Evolutionary conservation across 2,797 vertebrate species (phyloP), one percentile per base, ranked within the genome.

Genomic region (Babyrousa celebensis): DNA sequence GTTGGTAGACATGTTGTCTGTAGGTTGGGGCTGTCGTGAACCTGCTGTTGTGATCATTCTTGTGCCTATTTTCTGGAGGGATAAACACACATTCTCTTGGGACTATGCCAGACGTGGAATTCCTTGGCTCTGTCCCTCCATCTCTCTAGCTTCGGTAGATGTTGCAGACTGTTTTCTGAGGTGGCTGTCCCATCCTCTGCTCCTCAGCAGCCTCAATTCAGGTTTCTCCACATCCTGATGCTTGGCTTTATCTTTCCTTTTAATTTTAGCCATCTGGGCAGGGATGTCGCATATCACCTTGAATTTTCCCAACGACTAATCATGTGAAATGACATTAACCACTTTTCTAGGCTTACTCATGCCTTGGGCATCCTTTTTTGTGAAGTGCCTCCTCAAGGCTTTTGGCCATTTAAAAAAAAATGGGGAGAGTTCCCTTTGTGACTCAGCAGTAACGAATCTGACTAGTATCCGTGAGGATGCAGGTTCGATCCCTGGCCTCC

Each of bases 181-280:
- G 72, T 14, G 23, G 40, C 36, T 12, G 3, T n/a, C 1, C 12
- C 14, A 3, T 36, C 58, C 36, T 60, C 12, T 3, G 0, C 0
- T 17, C 25, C 23, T 29, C 4, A n/a, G 84, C n/a, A 21, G 0
- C 20, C 1, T 29, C 7, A 6, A 4, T 54, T 18, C 43, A 43
- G 60, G 21, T 4, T 70, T 74, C 56, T 58, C 48, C 17, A 2
- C 4, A 0, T 56, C 11, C 43, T 17, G 23, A 48, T 11, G 1
- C 10, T 43, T 40, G 52, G 21, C 11, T 1, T 40, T 3, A 1
- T 40, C 4, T 2, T 52, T 23, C 52, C 78, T 79, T 71, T 14
- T 20, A 0, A 5, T 21, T 65, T 43, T 3, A 14, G 70, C 43
- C 62, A 0, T 12, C 58, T 23, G 68, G 68, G 27, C 52, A 77